phyloP scores from a whole-genome alignment of 2,797 vertebrate species.

The Lepus oiostolus region DNA sequence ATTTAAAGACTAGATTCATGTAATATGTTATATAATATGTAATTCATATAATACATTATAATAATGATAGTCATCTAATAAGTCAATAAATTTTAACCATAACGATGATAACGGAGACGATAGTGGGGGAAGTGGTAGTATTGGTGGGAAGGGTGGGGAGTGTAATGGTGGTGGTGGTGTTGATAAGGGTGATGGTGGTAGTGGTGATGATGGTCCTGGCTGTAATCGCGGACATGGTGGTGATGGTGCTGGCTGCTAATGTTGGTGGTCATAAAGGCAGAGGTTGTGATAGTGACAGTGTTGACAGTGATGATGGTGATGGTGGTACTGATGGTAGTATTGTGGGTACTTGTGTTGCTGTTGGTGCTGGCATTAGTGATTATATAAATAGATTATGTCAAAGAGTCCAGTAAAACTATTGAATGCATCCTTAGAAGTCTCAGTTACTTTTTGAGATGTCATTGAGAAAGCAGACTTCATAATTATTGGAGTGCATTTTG shows the following conservation, averaged over 20 bases:
- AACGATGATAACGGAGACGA: background rate
- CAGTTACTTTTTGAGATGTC: background rate
- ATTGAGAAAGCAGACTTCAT: background rate
- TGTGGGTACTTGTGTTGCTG: background rate
- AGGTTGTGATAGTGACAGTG: background rate
- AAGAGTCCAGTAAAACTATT: background rate
- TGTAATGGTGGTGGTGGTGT: background rate
- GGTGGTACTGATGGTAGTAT: background rate
- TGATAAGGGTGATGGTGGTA: background rate
- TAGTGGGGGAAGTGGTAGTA: too few species aligned
- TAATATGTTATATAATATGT: background rate
- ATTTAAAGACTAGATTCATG: background rate
- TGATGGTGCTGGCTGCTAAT: too few species aligned
- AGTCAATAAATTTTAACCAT: background rate
- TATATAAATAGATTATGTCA: background rate
- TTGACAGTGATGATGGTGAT: background rate
- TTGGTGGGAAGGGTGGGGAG: background rate
- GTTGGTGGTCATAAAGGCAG: too few species aligned
- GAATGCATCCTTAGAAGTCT: background rate
- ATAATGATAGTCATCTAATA: background rate
- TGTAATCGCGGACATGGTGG: too few species aligned
- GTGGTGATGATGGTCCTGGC: background rate
- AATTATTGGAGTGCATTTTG: constrained; percentile 48
- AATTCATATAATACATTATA: background rate
- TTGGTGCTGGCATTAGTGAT: background rate